These are phyloP conservation scores for Girardinus metallicus DNA, from an alignment of 2,797 vertebrate species.

Conservation along the genomic window DNA sequence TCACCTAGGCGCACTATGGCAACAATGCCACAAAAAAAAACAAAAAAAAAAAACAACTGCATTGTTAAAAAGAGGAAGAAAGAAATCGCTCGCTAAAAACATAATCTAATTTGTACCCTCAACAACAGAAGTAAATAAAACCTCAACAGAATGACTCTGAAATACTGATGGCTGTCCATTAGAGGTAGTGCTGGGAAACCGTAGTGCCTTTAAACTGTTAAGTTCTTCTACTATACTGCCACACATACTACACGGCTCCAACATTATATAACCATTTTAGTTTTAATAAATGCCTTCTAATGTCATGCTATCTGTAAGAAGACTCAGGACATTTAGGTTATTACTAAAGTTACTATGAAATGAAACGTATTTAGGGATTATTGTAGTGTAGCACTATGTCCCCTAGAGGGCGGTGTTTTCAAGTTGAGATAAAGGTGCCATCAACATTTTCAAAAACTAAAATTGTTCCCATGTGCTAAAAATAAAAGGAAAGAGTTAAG, in stretches of 20 bases:
- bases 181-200: background rate
- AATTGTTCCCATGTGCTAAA: background rate
- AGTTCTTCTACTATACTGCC: background rate
- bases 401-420: background rate
- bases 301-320: background rate
- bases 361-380: background rate
- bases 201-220: background rate
- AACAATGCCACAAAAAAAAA: background rate
- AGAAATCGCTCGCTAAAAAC: background rate
- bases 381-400: background rate
- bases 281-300: background rate
- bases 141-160: slow-evolving; percentile 65
- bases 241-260: background rate
- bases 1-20: background rate
- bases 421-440: background rate
- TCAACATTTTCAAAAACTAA: background rate
- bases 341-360: background rate
- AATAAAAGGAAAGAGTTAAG: background rate
- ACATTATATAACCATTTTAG: background rate
- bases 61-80: background rate
- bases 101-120: slow-evolving; percentile 23
- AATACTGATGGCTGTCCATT: slow-evolving; percentile 6
- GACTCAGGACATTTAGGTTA: background rate
- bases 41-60: too few species aligned
- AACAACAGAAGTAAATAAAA: slow-evolving; percentile 41